Evolutionary conservation across 2,113 vertebrate species (phyloP), one percentile per base, ranked within the genome.

Genomic region (Platysternon megacephalum): DNA sequence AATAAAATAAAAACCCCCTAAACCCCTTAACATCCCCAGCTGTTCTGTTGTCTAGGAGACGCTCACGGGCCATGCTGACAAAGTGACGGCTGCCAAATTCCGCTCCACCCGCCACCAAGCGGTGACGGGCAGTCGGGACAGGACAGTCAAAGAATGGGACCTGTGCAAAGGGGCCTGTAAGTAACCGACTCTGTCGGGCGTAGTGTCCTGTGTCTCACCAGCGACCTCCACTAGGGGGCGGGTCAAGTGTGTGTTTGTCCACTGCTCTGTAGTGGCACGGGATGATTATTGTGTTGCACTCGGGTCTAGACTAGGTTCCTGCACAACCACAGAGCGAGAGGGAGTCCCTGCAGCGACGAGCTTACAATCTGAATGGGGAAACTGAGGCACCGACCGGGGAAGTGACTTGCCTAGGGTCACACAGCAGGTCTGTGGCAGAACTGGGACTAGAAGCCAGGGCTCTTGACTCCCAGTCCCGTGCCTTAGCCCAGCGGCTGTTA

Each of bases 131-230:
- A 99, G 99, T 82, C 97, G 98, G 1, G 99, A 99, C 94, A 86
- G 99, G 58, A 99, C 98, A 2, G 94, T 99, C 91, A 98, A 98
- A 91, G 98, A 99, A 61, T 99, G 99, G 99, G 99, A 99, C 95
- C 98, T 99, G 2, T 97, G 98, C 16, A 97, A 98, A 24, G 98
- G 98, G 7, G 98, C 98, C 65, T 99, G 99, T 99, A 95, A 98
- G 99, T 96, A 76, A 14, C 52, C 10, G n/a, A 10, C 65, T n/a
- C 8, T 39, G n/a, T 22, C 9, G 8, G 65, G 65, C 19, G 8
- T 4, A 5, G 65, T 8, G n/a, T 19, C 14, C n/a, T 19, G 1
- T 6, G 5, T 11, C 22, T 13, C 6, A 35, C 28, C 48, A 72
- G 65, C 5, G 8, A n/a, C 65, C 65, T 72, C 65, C n/a, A 21